Conservation (phyloP, 2,888 invertebrate species). For the Tinea trinotella region DNA sequence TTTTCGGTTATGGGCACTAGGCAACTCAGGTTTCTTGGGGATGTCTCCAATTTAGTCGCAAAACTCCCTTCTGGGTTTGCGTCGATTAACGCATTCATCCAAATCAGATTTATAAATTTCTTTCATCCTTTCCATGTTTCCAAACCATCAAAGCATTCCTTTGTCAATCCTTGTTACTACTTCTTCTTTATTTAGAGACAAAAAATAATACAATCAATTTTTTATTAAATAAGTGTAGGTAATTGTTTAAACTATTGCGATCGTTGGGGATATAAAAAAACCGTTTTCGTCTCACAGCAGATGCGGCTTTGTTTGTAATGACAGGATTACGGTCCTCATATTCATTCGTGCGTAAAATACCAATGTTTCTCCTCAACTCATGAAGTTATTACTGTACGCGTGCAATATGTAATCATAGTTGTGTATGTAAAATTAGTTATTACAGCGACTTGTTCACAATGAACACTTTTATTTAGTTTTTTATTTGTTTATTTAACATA, state of each 20-base stretch:
- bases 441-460: neutral
- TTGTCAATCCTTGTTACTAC: too few relatives aligned
- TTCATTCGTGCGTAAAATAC: conserved; percentile 1
- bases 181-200: too few relatives aligned
- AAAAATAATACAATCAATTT: too few relatives aligned
- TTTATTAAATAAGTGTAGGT: neutral
- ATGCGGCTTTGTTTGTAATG: conserved; percentile 1
- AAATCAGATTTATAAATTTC: too few relatives aligned
- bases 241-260: neutral
- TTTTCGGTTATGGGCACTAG: too few relatives aligned
- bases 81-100: too few relatives aligned
- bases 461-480: neutral
- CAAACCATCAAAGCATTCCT: too few relatives aligned
- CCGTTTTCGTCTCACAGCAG: neutral
- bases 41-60: too few relatives aligned
- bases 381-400: conserved; percentile 9
- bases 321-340: conserved; percentile 4
- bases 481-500: too few relatives aligned
- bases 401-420: conserved; percentile 4
- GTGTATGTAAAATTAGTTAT: neutral
- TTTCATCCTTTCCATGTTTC: too few relatives aligned
- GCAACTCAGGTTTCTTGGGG: too few relatives aligned
- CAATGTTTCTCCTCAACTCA: conserved; percentile 5
- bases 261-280: neutral
- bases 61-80: too few relatives aligned